Base-by-base conservation (phyloP, 2,113 vertebrate genomes). In the Gnathonemus longibarbis region DNA sequence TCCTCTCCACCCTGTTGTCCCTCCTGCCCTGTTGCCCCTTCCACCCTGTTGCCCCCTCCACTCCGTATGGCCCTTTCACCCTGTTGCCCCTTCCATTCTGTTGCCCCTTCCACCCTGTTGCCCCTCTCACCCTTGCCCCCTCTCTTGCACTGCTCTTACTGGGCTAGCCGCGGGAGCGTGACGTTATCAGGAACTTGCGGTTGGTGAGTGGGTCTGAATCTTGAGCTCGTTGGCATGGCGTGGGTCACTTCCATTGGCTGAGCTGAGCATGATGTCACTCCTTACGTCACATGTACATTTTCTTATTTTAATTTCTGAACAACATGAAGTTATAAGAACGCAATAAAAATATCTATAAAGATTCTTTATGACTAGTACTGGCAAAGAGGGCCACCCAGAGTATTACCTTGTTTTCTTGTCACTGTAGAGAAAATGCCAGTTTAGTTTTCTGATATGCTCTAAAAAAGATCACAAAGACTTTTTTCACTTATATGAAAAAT, bases 161-260 rank as follows among this genome's bases (percentile, higher is more conserved):
- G 94, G 90, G 94, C 95, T 96, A 99, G 98, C 96, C 95, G 92
- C 97, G 98, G 96, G 98, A 98, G 96, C 97, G 97, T 93, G 97
- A 99, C 95, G 90, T 97, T 95, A 96, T 96, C 94, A 96, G 97
- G 96, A 98, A 95, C 93, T 92, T 96, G 94, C 97, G 97, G 92
- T 94, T 98, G 98, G 98, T 99, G 98, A 99, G 98, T 98, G 97
- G 96, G 93, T 94, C 95, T 93, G 93, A 95, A 94, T 94, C 90
- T 90, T 84, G 87, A 24, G 92, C 92, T 93, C 91, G 90, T 89
- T 7, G 84, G 94, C 91, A 88, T 89, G 87, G 56, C 87, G 56
- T 87, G 85, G 85, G 49, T 87, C 85, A 87, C 85, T 87, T 27
- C 27, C 85, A 42, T 42, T 88, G 56, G 56, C 53, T 91, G 91